Evolutionary conservation across 2,797 vertebrate species (phyloP).

Genomic region (Miichthys miiuy): DNA sequence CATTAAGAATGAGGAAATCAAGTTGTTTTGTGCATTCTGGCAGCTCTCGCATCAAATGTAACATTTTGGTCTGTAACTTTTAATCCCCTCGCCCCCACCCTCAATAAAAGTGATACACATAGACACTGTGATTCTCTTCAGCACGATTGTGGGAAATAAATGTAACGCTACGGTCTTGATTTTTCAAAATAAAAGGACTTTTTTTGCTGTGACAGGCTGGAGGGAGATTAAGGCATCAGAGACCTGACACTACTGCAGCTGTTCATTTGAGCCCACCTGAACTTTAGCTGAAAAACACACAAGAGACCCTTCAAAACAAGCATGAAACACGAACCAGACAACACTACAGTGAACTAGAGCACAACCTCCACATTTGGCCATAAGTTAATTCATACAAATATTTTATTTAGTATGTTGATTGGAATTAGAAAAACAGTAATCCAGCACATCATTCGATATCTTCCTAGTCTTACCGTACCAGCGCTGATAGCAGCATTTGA

Average conservation of each 20-base stretch:
- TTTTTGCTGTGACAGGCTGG: constrained; percentile 29
- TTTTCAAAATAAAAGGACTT: constrained; percentile 23
- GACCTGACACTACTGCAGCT: constrained; percentile 33
- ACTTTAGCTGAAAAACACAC: not conserved
- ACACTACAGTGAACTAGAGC: constrained; percentile 17
- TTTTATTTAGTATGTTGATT: constrained; percentile 14
- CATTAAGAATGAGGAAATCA: constrained; percentile 38
- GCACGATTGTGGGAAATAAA: not conserved
- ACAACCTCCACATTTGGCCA: constrained; percentile 6
- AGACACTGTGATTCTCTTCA: constrained; percentile 27
- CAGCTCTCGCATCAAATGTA: constrained; percentile 40
- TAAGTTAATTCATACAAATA: constrained; percentile 11
- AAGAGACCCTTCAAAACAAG: constrained; percentile 24
- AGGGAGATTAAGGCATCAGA: constrained; percentile 65
- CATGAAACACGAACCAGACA: constrained; percentile 7
- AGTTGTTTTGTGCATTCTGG: constrained; percentile 46
- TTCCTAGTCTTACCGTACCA: constrained; percentile 49
- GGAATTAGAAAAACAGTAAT: constrained; percentile 30
- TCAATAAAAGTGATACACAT: constrained; percentile 35
- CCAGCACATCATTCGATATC: constrained; percentile 21
- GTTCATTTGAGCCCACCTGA: constrained; percentile 13
- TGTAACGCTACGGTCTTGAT: constrained; percentile 19
- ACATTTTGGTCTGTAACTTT: constrained; percentile 43
- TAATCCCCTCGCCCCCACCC: not conserved
- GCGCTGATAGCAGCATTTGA: constrained; percentile 67